A percentile compares a stretch with the other conserved stretches of the same genome.
Conservation (phyloP, 2,797 vertebrate species). For the Columba guinea region DNA sequence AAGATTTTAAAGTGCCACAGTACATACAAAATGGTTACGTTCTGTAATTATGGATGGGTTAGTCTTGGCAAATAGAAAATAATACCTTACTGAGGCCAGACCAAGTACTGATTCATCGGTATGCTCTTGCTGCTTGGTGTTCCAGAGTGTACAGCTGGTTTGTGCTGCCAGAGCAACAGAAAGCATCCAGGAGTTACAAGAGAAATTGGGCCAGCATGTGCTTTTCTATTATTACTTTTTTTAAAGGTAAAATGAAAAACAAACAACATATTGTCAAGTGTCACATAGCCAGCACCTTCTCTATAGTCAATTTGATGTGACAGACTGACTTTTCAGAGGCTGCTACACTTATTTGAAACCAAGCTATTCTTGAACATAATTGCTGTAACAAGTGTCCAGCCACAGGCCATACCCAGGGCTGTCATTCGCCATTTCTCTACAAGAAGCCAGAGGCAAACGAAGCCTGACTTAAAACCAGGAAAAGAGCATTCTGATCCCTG, state of each 20-base stretch:
- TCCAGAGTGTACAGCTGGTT: not conserved
- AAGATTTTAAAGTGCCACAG: not conserved
- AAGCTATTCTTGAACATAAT: not conserved
- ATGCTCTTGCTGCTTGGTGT: not conserved
- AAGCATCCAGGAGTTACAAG: not conserved
- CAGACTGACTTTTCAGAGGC: not conserved
- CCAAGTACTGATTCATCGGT: not conserved
- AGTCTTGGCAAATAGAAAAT: not conserved
- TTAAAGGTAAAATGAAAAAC: not conserved
- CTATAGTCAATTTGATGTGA: not conserved
- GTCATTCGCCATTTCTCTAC: not conserved
- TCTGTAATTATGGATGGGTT: not conserved
- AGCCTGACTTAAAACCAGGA: not conserved
- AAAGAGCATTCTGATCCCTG: not conserved
- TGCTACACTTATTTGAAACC: not conserved
- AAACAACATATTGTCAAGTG: not conserved
- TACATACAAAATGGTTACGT: not conserved
- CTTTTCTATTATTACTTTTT: not conserved
- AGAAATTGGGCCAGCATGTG: accelerated
- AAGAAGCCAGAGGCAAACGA: not conserved
- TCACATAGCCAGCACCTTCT: not conserved
- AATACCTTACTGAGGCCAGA: not conserved
- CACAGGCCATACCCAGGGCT: not conserved
- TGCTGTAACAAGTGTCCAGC: not conserved
- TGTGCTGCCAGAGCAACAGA: not conserved